Evolutionary conservation across 2,113 vertebrate species (phyloP).

Genomic region (Indri indri): DNA sequence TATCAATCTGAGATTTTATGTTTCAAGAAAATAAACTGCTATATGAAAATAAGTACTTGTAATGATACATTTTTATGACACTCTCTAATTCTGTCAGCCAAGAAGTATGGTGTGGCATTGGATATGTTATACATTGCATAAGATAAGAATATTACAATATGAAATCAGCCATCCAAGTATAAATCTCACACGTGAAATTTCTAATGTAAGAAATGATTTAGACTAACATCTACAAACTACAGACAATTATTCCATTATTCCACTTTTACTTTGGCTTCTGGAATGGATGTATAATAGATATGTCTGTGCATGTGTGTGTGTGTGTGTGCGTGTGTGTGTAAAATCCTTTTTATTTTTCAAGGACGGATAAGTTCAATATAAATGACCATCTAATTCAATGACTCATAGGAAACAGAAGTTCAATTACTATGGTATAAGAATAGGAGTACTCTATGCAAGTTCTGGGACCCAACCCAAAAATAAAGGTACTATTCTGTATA

Average conservation of each 20-base stretch:
- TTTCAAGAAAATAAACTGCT: slow-evolving; percentile 2
- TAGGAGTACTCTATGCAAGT: not conserved
- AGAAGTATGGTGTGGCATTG: not conserved
- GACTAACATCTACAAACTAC: not conserved
- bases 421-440: not conserved
- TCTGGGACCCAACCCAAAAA: not conserved
- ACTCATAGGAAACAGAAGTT: not conserved
- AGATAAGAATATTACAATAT: not conserved
- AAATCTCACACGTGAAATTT: not conserved
- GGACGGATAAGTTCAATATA: not conserved
- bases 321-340: not conserved
- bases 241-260: not conserved
- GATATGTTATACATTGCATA: not conserved
- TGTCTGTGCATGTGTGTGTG: not conserved
- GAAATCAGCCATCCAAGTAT: not conserved
- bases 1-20: slow-evolving; percentile 20
- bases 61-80: not conserved
- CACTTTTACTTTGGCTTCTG: not conserved
- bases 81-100: not conserved
- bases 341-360: slow-evolving; percentile 10
- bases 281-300: not conserved
- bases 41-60: slow-evolving; percentile 13
- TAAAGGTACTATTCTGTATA: not conserved
- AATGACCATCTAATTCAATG: not conserved
- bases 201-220: not conserved